A percentile compares a stretch with the other conserved stretches of the same genome.
Conservation (phyloP, 2,113 vertebrate species). For the Scytalopus superciliaris region DNA sequence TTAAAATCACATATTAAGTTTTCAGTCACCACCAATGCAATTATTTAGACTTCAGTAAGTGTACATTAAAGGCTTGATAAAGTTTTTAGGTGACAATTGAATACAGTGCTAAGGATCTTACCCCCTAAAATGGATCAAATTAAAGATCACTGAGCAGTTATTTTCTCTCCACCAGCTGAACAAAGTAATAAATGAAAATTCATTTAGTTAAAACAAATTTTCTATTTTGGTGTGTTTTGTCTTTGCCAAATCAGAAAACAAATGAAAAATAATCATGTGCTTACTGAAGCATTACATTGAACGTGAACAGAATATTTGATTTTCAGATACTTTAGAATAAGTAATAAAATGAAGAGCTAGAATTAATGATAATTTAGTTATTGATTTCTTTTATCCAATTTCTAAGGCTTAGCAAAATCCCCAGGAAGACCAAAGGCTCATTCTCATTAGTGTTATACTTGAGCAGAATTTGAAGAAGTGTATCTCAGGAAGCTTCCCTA, state of each 20-base stretch:
- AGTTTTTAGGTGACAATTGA: constrained; percentile 20
- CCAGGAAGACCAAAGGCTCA: neutral
- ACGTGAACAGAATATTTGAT: neutral
- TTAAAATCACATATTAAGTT: constrained; percentile 53
- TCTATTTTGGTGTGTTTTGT: neutral
- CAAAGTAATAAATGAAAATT: neutral
- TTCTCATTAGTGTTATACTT: neutral
- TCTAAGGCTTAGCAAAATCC: neutral
- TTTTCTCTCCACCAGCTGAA: neutral
- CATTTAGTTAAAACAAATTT: neutral
- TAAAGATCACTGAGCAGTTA: neutral
- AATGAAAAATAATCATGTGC: neutral
- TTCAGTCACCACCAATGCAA: constrained; percentile 20
- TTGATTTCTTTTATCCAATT: neutral
- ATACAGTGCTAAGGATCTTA: neutral
- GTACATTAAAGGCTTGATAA: constrained; percentile 27
- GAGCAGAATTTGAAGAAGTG: neutral
- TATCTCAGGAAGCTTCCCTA: neutral
- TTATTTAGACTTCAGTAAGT: constrained; percentile 38
- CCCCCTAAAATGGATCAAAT: neutral
- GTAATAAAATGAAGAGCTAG: neutral
- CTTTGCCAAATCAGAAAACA: neutral
- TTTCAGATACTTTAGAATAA: neutral
- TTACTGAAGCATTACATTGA: neutral
- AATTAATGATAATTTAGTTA: neutral